phyloP scores from a whole-genome alignment of 2,797 vertebrate species.

The Rhinogobio ventralis region DNA sequence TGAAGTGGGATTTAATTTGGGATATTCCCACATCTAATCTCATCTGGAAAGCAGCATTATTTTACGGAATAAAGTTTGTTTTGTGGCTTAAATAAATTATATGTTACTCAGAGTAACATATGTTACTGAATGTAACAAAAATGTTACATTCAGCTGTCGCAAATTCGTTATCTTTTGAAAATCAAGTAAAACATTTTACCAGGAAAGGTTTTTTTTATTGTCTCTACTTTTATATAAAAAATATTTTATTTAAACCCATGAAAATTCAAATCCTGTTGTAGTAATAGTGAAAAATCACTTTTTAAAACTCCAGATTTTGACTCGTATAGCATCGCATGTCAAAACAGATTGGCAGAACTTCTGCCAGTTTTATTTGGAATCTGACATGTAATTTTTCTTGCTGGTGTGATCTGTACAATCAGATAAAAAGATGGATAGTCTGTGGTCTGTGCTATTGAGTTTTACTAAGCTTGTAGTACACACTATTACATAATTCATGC shows the following conservation, averaged over 20 bases:
- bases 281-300: neutral
- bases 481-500: neutral
- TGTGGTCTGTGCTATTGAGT: neutral
- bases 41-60: too few relatives aligned
- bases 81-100: too few relatives aligned
- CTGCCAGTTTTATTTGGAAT: neutral
- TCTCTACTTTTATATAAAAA: neutral
- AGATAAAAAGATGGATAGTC: neutral
- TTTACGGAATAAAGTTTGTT: too few relatives aligned
- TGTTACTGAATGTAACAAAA: too few relatives aligned
- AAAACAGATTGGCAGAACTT: conserved; percentile 10
- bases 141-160: too few relatives aligned
- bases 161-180: too few relatives aligned
- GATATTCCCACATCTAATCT: too few relatives aligned
- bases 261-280: neutral
- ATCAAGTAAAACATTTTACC: neutral
- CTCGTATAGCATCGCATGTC: neutral
- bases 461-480: too few relatives aligned
- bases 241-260: neutral
- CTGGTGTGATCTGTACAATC: neutral
- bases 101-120: too few relatives aligned
- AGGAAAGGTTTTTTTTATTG: neutral
- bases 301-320: neutral
- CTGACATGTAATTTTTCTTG: neutral
- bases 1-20: too few relatives aligned